Percentiles rank a stretch among this genome's conserved stretches.
phyloP scores from a whole-genome alignment of 2,113 vertebrate species.

The Tachysurus fulvidraco region DNA sequence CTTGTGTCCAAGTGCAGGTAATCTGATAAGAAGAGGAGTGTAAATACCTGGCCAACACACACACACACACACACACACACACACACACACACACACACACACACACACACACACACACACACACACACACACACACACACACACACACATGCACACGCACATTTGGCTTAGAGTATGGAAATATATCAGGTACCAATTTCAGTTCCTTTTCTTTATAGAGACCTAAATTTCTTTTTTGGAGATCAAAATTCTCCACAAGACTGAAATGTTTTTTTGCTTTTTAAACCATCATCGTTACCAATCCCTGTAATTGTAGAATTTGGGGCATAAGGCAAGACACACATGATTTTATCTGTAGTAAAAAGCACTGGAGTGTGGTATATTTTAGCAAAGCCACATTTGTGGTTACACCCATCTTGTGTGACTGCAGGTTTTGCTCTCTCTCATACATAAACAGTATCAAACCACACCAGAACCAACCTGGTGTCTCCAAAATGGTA shows the following conservation, averaged over 20 bases:
- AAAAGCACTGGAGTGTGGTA: constrained; percentile 10
- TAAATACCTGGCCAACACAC: constrained; percentile 72
- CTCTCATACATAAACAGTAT: constrained; percentile 30
- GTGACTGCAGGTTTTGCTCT: constrained; percentile 15
- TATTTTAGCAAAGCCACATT: constrained; percentile 6
- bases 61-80: constrained; percentile 49
- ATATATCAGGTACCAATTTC: not conserved
- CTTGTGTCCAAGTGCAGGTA: constrained; percentile 60
- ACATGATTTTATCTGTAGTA: constrained; percentile 10
- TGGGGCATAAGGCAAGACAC: not conserved
- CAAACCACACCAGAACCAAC: constrained; percentile 20
- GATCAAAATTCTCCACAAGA: not conserved
- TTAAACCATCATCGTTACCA: no score
- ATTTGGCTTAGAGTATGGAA: not conserved
- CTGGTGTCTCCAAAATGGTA: not conserved
- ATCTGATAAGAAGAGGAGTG: constrained; percentile 72
- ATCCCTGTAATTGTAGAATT: not conserved
- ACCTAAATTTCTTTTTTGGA: not conserved
- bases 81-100: constrained; percentile 20
- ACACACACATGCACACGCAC: constrained; percentile 12
- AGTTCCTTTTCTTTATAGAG: not conserved
- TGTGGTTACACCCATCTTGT: not conserved
- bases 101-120: constrained; percentile 54
- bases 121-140: constrained; percentile 44
- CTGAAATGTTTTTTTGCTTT: not conserved